A percentile compares a stretch with the other conserved stretches of the same genome.
phyloP scores from a whole-genome alignment of 1,140 invertebrate species.

The Drosophila trapezifrons region DNA sequence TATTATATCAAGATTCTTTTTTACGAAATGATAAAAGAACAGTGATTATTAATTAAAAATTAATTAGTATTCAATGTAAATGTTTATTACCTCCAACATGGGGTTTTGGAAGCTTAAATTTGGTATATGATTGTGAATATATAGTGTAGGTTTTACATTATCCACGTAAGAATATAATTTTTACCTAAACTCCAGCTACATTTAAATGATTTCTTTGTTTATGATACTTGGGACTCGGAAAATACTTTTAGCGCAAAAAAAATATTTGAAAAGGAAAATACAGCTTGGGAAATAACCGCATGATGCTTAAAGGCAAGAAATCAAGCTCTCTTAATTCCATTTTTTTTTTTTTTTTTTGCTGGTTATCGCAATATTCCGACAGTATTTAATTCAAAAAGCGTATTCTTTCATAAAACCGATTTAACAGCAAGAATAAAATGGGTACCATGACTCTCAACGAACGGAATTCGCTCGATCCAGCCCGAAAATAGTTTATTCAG shows the following conservation, averaged over 20 bases:
- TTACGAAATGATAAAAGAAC: too few species aligned
- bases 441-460: not conserved
- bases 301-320: not conserved
- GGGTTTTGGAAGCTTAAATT: too few species aligned
- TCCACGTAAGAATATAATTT: not conserved
- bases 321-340: not conserved
- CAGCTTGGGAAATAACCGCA: not conserved
- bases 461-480: not conserved
- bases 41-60: too few species aligned
- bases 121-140: too few species aligned
- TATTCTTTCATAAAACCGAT: not conserved
- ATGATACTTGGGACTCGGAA: not conserved
- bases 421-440: not conserved
- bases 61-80: too few species aligned
- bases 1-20: too few species aligned
- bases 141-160: not conserved
- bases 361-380: not conserved
- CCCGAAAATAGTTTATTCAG: slow-evolving; percentile 1
- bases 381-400: not conserved
- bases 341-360: not conserved
- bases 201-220: not conserved
- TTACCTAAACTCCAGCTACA: not conserved
- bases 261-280: not conserved
- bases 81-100: too few species aligned
- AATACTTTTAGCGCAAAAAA: too few species aligned